Conservation (phyloP, 2,113 vertebrate genomes). For the Chaetorhynchus papuensis region DNA sequence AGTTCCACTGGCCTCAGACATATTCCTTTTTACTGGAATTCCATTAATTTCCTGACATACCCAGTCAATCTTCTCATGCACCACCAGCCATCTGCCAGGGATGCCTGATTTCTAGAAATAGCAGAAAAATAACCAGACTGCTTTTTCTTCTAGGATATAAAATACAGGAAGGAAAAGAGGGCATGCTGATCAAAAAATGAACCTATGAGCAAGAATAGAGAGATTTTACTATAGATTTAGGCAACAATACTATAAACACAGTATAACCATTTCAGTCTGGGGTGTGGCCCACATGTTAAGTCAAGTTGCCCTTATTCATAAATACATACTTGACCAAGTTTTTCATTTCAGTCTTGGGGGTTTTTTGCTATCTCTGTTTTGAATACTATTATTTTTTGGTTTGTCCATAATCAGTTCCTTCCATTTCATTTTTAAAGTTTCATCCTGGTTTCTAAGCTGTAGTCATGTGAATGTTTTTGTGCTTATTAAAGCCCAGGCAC, state of each 20-base stretch:
- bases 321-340: background rate
- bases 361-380: background rate
- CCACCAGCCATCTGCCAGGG: background rate
- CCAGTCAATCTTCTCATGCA: background rate
- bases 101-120: background rate
- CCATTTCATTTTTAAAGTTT: background rate
- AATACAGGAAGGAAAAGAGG: background rate
- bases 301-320: background rate
- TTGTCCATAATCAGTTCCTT: background rate
- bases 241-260: background rate
- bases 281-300: background rate
- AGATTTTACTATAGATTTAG: background rate
- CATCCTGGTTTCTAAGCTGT: background rate
- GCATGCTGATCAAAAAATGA: accelerated
- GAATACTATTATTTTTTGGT: background rate
- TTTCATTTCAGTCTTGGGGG: background rate
- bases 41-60: background rate
- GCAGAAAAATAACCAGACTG: background rate
- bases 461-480: background rate
- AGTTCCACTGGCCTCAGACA: background rate
- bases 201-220: background rate
- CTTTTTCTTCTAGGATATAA: background rate
- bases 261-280: background rate
- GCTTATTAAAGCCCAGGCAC: background rate
- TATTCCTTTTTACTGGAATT: background rate